Base-by-base conservation (phyloP, 1,140 invertebrate species). In the Brachystomella parvula region DNA sequence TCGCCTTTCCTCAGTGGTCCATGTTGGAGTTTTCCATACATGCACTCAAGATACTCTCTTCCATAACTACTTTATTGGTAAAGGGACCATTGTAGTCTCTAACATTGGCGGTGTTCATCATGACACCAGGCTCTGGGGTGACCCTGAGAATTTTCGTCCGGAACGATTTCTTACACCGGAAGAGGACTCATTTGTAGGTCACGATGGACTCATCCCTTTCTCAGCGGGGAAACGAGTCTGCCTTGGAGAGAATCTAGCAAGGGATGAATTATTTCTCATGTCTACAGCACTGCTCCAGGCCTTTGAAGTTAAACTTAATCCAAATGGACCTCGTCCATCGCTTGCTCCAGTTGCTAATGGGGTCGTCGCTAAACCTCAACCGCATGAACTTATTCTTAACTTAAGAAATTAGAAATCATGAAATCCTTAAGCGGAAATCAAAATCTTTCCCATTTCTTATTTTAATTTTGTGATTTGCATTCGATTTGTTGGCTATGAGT, bases 21-120 rank as follows among this genome's bases (percentile, higher is more conserved):
- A 68, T 15, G 19, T 64, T 19, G 64, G 61, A 26, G 19, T 67
- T 19, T 59, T 63, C 3, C 70, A 71, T 35, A n/a, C 3, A 2
- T 39, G 60, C 2, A 33, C 56, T 2, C 29, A 49, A 21, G 73
- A 76, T 56, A 68, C 73, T 3, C 65, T 65, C 21, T 59, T 78
- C 19, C 49, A 68, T 9, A 75, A 76, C 2, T 78, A 74, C 63
- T 31, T 61, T 2, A 76, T 80, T 35, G 78, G 78, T 3, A 74
- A 75, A 62, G 76, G 74, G 33, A 69, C 78, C 17, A 71, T 76
- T 1, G 70, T 80, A 15, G 64, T 80, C 0, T 74, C 76, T 6
- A 63, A 68, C 49, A 17, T 47, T 15, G 63, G 60, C 32, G 35
- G n/a, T 17, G 30, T 44, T 35, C 61, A 68, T 49, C 31, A 57